phyloP scores from a whole-genome alignment of 1,140 invertebrate genomes.

The Zaprionus nigranus region DNA sequence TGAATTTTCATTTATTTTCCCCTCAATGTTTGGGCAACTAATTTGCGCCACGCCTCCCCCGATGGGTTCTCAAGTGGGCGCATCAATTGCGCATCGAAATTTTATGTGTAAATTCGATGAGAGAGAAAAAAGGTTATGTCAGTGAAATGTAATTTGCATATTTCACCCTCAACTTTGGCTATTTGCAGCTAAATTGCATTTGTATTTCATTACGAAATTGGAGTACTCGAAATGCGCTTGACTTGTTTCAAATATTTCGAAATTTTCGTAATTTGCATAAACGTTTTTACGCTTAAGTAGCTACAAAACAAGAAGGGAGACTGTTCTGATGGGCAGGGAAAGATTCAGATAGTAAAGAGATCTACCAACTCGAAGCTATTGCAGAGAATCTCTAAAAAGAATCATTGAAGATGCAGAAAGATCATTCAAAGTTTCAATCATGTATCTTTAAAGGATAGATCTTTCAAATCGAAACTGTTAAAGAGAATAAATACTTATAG shows the following conservation, averaged over 20 bases:
- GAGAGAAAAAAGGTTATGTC: conserved; percentile 21
- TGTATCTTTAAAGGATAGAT: no score
- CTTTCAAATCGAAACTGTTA: no score
- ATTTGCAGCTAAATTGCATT: conserved; percentile 39
- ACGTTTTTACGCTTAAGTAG: conserved; percentile 73
- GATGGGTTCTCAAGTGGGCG: conserved; percentile 62
- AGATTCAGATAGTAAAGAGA: not conserved
- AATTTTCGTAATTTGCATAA: conserved; percentile 67
- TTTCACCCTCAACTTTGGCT: conserved; percentile 35
- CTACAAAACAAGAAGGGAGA: conserved; percentile 14
- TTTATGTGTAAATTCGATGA: conserved; percentile 63
- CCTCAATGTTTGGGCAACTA: conserved; percentile 36
- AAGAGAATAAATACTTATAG: no score
- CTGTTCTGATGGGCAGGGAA: not conserved
- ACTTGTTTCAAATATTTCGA: conserved; percentile 20
- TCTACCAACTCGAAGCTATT: no score
- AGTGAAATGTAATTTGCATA: conserved; percentile 39
- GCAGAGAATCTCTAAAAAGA: no score
- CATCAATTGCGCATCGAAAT: conserved; percentile 80
- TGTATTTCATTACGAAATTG: conserved; percentile 64
- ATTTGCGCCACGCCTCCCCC: conserved; percentile 60
- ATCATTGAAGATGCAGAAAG: no score
- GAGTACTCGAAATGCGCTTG: conserved; percentile 65
- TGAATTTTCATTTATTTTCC: conserved; percentile 3
- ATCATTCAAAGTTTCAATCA: no score